A percentile compares a stretch with the other conserved stretches of the same genome.
These are phyloP conservation scores for Hirundichthys speculiger DNA, from an alignment of 2,113 vertebrate species.

Conservation along the genomic window DNA sequence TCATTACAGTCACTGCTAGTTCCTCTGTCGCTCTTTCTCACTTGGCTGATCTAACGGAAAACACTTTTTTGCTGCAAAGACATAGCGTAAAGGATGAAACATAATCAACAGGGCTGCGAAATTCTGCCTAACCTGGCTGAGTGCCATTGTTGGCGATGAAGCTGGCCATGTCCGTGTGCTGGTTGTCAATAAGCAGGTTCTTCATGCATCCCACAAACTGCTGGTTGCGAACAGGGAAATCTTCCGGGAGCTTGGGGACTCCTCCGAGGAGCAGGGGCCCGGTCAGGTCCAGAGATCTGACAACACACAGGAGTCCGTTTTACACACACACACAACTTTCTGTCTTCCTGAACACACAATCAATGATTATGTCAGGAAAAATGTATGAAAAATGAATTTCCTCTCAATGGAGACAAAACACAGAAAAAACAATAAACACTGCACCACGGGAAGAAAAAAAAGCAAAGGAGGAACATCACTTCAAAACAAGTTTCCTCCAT, in stretches of 20 bases:
- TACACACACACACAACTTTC: not conserved
- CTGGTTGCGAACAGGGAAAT: conserved; percentile 87
- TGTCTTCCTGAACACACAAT: conserved; percentile 4
- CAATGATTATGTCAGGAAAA: not conserved
- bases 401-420: no score
- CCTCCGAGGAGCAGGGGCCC: conserved; percentile 92
- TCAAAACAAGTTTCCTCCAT: no score
- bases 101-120: not conserved
- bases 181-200: conserved; percentile 89
- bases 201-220: conserved; percentile 95
- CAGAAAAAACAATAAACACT: no score
- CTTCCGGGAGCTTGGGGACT: conserved; percentile 90
- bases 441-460: no score
- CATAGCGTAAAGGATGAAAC: not conserved
- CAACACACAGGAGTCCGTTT: conserved; percentile 17
- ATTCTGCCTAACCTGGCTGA: conserved; percentile 81
- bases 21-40: conserved; percentile 17
- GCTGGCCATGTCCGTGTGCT: conserved; percentile 88
- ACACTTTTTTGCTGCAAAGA: conserved; percentile 1
- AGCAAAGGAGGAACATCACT: no score
- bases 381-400: conserved; percentile 61
- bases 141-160: conserved; percentile 97
- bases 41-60: conserved; percentile 13
- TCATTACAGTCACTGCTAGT: conserved; percentile 43
- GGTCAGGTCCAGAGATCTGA: conserved; percentile 92